These are phyloP conservation scores for Zapus hudsonius DNA, from an alignment of 2,113 vertebrate genomes.

Conservation along the genomic window DNA sequence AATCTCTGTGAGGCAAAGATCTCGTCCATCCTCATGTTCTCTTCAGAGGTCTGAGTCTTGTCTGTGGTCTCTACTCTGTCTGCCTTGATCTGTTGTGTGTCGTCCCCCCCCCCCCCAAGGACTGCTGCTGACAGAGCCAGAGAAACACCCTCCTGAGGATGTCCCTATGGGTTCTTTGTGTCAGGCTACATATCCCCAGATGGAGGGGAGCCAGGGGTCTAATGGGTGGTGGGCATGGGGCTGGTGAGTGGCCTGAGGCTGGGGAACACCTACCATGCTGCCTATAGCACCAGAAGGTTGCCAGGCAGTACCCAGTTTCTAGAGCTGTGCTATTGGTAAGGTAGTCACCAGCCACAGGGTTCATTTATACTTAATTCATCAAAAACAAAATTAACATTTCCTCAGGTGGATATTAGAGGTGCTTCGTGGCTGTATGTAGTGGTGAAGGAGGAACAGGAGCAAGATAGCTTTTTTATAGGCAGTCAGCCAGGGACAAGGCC, in stretches of 20 bases:
- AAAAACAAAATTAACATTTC: conserved; percentile 14
- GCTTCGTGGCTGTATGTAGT: neutral
- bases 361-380: conserved; percentile 23
- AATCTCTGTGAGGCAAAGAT: neutral
- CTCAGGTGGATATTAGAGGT: too few species aligned
- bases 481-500: too few species aligned
- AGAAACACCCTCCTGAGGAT: neutral
- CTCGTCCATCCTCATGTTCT: neutral
- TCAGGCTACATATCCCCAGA: neutral
- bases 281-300: neutral
- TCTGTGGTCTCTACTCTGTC: neutral
- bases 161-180: accelerated
- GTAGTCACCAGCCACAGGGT: neutral
- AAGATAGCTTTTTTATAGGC: too few species aligned
- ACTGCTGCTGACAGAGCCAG: neutral
- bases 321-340: neutral
- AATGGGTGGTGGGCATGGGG: neutral
- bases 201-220: neutral
- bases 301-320: neutral
- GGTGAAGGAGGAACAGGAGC: too few species aligned
- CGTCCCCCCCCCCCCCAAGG: too few species aligned
- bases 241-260: neutral
- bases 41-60: neutral
- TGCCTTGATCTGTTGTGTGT: neutral
- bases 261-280: neutral